A percentile compares a stretch with the other conserved stretches of the same genome.
Evolutionary conservation across 2,797 vertebrate species (phyloP).

Genomic region (Lateolabrax maculatus): DNA sequence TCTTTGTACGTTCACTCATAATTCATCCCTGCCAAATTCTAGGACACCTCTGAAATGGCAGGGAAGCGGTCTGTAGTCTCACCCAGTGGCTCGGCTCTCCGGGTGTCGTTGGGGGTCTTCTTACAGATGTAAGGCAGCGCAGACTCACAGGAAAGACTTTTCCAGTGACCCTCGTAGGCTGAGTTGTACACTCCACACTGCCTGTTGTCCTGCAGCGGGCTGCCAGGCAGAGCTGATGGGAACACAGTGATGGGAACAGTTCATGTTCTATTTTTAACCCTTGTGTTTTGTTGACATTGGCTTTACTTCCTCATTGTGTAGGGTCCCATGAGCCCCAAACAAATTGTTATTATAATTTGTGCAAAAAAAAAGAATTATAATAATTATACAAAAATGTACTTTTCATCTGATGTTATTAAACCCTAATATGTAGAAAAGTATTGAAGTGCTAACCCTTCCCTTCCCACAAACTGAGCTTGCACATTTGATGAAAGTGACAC

Average conservation of each 20-base stretch:
- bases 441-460: not conserved
- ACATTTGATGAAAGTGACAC: not conserved
- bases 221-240: constrained; percentile 84
- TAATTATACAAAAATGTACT: not conserved
- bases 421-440: not conserved
- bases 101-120: constrained; percentile 87
- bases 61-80: constrained; percentile 51
- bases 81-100: constrained; percentile 85
- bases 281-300: not conserved
- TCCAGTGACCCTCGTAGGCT: constrained; percentile 82
- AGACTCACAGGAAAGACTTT: constrained; percentile 88
- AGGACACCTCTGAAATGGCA: not conserved
- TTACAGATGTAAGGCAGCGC: constrained; percentile 94
- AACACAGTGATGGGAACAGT: constrained; percentile 15
- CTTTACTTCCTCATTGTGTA: constrained; percentile 3
- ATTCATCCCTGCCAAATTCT: constrained; percentile 3
- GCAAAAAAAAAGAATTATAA: not conserved
- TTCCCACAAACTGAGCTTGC: not conserved
- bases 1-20: constrained; percentile 25
- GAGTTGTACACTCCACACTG: constrained; percentile 90
- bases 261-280: not conserved
- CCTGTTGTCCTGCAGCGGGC: constrained; percentile 80
- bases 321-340: too few relatives aligned
- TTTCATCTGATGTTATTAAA: not conserved
- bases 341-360: not conserved